Evolutionary conservation across 2,113 vertebrate genomes (phyloP).

Genomic region (Corythaeola cristata): DNA sequence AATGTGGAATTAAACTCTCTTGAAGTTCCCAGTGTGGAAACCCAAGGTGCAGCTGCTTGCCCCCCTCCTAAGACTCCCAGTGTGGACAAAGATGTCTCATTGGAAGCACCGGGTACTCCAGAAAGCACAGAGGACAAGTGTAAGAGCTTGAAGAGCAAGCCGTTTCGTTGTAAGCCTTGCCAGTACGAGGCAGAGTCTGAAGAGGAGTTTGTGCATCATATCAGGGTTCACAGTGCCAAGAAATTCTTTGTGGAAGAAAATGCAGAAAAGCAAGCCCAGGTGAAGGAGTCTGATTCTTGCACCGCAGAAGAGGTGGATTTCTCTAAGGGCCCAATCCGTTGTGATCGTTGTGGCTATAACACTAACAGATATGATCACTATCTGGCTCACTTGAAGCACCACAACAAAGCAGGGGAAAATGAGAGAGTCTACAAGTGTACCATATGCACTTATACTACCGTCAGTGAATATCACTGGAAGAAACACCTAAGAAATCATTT

Average conservation of each 20-base stretch:
- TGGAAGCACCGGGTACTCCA: constrained; percentile 34
- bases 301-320: constrained; percentile 78
- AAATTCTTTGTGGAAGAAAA: constrained; percentile 90
- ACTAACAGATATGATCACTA: constrained; percentile 98
- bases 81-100: constrained; percentile 53
- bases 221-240: constrained; percentile 88
- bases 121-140: constrained; percentile 71
- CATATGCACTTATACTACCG: constrained; percentile 93
- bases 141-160: constrained; percentile 86
- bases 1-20: constrained; percentile 49
- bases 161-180: constrained; percentile 94
- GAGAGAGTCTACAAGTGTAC: constrained; percentile 95
- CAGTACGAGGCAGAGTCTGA: constrained; percentile 91
- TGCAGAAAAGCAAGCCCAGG: constrained; percentile 80
- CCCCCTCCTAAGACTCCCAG: constrained; percentile 50
- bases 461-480: constrained; percentile 99
- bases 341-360: constrained; percentile 96
- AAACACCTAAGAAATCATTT: constrained; percentile 98
- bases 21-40: constrained; percentile 30
- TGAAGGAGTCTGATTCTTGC: constrained; percentile 72
- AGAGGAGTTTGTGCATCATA: constrained; percentile 92
- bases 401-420: constrained; percentile 87
- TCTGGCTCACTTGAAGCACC: constrained; percentile 94
- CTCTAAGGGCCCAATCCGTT: constrained; percentile 91
- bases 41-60: constrained; percentile 25